Conservation (phyloP, 2,888 invertebrate genomes). For the Cheilosia pagana region DNA sequence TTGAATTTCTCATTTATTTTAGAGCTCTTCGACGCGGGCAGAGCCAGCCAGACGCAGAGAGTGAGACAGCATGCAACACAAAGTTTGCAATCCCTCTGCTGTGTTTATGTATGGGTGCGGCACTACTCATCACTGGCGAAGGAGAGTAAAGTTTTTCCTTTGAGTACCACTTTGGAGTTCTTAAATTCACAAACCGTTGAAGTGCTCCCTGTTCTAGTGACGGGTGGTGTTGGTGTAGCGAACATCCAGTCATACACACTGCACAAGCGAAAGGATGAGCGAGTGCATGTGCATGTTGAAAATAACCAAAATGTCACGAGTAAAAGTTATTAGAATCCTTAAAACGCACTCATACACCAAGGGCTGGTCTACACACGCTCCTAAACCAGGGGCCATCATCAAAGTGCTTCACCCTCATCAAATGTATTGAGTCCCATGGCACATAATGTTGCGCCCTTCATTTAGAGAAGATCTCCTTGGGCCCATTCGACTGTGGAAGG, state of each 20-base stretch:
- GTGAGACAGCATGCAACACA: slow-evolving; percentile 22
- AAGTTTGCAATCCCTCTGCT: slow-evolving; percentile 39
- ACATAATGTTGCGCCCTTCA: slow-evolving; percentile 48
- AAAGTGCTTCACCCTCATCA: slow-evolving; percentile 60
- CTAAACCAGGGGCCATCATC: slow-evolving; percentile 43
- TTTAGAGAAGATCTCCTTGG: slow-evolving; percentile 1
- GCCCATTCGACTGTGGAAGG: slow-evolving; percentile 16
- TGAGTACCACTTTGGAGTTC: slow-evolving; percentile 67
- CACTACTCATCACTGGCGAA: slow-evolving; percentile 35
- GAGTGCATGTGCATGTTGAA: slow-evolving; percentile 71
- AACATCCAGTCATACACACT: background rate
- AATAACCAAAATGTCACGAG: slow-evolving; percentile 71
- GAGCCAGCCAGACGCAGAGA: background rate
- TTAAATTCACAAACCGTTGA: slow-evolving; percentile 64
- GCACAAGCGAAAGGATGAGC: slow-evolving; percentile 1
- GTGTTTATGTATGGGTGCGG: slow-evolving; percentile 11
- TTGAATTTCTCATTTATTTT: slow-evolving; percentile 73
- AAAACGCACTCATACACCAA: slow-evolving; percentile 53
- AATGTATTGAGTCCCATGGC: slow-evolving; percentile 60
- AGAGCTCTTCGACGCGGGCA: slow-evolving; percentile 52
- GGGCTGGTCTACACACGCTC: background rate
- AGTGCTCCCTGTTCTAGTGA: slow-evolving; percentile 35
- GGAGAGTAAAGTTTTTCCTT: slow-evolving; percentile 65
- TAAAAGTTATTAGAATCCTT: slow-evolving; percentile 70
- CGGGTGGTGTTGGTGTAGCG: background rate